Evolutionary conservation across 2,113 vertebrate species (phyloP).

Genomic region (Callipepla squamata): DNA sequence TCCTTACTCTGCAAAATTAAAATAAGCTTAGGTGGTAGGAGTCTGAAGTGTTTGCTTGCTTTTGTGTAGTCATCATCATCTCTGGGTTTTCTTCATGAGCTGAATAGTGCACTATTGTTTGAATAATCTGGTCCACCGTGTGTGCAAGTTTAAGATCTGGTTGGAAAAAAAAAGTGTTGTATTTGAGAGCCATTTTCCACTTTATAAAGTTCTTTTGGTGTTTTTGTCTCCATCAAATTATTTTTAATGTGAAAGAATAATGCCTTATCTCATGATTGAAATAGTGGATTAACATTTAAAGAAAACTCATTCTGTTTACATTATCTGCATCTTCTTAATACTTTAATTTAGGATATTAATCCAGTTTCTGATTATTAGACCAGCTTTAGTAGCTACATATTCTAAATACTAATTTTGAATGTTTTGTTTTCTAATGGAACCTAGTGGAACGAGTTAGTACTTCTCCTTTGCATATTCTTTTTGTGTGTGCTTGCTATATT

Average conservation of each 20-base stretch:
- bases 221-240: background rate
- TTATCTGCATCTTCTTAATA: conserved; percentile 8
- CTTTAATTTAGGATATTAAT: conserved; percentile 40
- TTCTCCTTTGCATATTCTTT: background rate
- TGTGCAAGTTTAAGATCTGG: background rate
- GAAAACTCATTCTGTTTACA: background rate
- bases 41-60: background rate
- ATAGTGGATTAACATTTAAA: background rate
- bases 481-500: background rate
- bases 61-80: background rate
- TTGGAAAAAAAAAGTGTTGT: background rate
- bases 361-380: conserved; percentile 12
- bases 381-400: conserved; percentile 23
- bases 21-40: background rate
- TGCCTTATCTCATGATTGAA: background rate
- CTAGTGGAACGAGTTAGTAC: background rate
- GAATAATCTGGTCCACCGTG: background rate
- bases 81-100: background rate
- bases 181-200: background rate
- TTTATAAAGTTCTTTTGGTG: background rate
- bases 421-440: background rate
- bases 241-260: background rate
- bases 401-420: conserved; percentile 2
- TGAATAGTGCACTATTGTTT: background rate
- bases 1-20: background rate